Conservation (phyloP, 2,113 vertebrate genomes). For the Thomomys bottae region DNA sequence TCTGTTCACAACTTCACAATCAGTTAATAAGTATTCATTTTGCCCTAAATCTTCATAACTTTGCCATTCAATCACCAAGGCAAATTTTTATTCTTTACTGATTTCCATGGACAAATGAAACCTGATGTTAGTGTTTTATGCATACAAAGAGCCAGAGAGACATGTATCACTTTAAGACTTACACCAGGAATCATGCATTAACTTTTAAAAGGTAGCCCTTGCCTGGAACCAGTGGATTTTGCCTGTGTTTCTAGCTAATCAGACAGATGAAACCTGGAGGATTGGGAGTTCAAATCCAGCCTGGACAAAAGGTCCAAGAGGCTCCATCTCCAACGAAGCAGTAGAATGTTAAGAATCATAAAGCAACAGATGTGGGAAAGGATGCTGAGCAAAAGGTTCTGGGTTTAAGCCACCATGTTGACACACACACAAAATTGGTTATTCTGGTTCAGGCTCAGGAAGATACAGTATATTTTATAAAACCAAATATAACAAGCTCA, state of each 20-base stretch:
- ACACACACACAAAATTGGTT: too few species aligned
- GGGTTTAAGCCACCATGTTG: too few species aligned
- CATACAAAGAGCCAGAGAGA: neutral
- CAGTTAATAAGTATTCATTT: conserved; percentile 23
- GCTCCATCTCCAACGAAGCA: too few species aligned
- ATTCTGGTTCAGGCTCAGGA: neutral
- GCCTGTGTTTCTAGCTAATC: too few species aligned
- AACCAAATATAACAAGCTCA: conserved; percentile 18
- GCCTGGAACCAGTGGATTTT: too few species aligned
- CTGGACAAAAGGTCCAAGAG: too few species aligned
- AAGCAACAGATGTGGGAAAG: too few species aligned
- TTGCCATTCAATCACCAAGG: neutral
- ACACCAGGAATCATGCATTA: neutral
- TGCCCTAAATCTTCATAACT: neutral
- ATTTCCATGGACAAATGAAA: neutral
- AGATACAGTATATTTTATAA: neutral
- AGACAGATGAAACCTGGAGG: too few species aligned
- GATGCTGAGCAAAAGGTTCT: too few species aligned
- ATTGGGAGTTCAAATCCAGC: too few species aligned
- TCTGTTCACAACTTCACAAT: neutral
- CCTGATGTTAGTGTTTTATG: neutral
- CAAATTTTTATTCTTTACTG: conserved; percentile 14
- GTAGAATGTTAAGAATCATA: too few species aligned
- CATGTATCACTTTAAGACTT: neutral
- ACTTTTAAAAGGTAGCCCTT: neutral